Evolutionary conservation across 2,888 invertebrate species (phyloP), one percentile per base, ranked within the genome.

Genomic region (Philaethria dido): DNA sequence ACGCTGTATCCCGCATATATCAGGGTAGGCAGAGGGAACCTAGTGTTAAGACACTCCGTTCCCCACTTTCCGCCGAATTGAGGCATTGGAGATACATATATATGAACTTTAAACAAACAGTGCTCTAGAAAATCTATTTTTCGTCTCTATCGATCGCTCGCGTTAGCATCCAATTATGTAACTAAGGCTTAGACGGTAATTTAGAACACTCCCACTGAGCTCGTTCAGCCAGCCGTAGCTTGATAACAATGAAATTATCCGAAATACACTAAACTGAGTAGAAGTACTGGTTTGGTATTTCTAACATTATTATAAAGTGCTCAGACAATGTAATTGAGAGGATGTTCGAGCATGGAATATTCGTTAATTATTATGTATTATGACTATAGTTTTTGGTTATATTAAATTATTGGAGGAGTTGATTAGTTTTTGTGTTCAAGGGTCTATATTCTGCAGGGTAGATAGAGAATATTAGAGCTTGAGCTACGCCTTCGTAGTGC

Each of bases 171-270:
- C 66, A 69, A 67, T 71, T 71, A 71, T 69, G 62, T 71, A 71
- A 62, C 69, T 69, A 64, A 62, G 63, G 68, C 55, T 71, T 69
- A 59, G 66, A 77, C 71, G 68, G 72, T 72, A 77, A 78, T 78
- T 80, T 75, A 72, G 75, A 72, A 73, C 73, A 77, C 77, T 77
- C 77, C 78, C 78, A 71, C 69, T 71, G 69, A 71, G 72, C 71
- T 70, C 78, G 78, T 75, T 78, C 77, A 75, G 66, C 78, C 77
- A 75, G 67, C 78, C 77, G 77, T 78, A 70, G 74, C 73, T 77
- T 73, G 79, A 79, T 81, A 80, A 76, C 75, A 73, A 66, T 60
- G 70, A 72, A 75, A 74, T 75, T 73, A 73, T 68, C 68, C 63
- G 61, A 65, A 69, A 64, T 57, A 52, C 52, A 69, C 62, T 64